Conservation (phyloP, 1,140 invertebrate species). For the Magallana ariakensis region DNA sequence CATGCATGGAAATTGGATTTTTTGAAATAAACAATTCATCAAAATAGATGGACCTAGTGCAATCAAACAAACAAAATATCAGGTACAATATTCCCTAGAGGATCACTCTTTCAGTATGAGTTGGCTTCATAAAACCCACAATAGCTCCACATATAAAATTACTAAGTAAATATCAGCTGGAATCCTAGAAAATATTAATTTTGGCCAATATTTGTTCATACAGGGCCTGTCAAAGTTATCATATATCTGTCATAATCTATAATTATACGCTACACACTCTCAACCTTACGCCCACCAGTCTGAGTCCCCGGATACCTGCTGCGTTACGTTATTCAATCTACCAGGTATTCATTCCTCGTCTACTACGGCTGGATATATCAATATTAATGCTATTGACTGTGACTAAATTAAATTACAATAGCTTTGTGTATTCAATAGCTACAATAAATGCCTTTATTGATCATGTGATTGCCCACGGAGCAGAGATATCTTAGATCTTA, state of each 20-base stretch:
- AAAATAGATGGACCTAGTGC: too few relatives aligned
- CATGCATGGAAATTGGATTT: too few relatives aligned
- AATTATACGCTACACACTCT: neutral
- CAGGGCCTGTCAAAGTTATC: neutral
- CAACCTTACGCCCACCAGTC: neutral
- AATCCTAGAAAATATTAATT: too few relatives aligned
- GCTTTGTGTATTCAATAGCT: conserved; percentile 20
- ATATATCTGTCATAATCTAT: neutral
- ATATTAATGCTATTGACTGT: conserved; percentile 4
- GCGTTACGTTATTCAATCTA: neutral
- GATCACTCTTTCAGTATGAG: too few relatives aligned
- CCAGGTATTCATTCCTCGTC: neutral
- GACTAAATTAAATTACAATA: conserved; percentile 22
- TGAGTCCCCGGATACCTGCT: neutral
- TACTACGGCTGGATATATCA: conserved; percentile 7
- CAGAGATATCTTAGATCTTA: neutral
- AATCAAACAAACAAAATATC: too few relatives aligned
- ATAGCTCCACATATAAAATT: neutral
- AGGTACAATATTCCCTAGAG: too few relatives aligned
- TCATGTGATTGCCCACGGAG: neutral
- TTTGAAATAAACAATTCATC: too few relatives aligned
- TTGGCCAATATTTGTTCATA: neutral
- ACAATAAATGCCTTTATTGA: conserved; percentile 11
- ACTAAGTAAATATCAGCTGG: neutral
- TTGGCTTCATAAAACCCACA: too few relatives aligned